Conservation (phyloP, 1,140 invertebrate species). For the Lepidostoma basale region DNA sequence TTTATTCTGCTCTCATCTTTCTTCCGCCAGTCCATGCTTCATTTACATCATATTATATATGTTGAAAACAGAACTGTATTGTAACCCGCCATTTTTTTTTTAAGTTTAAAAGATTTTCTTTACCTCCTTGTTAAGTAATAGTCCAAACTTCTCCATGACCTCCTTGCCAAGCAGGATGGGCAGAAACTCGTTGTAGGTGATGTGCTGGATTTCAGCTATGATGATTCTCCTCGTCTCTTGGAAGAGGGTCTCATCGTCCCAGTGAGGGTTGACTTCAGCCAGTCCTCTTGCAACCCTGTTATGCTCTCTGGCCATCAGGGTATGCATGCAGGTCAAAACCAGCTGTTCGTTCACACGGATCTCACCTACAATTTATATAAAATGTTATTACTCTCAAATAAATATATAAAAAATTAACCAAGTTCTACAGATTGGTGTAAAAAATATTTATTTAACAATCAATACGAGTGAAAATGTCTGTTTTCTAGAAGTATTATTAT, state of each 20-base stretch:
- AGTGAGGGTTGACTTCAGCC: slow-evolving; percentile 85
- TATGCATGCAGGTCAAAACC: slow-evolving; percentile 89
- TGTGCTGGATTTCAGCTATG: slow-evolving; percentile 90
- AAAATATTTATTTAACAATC: no score
- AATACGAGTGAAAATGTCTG: no score
- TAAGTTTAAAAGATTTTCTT: slow-evolving; percentile 36
- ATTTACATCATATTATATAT: no score
- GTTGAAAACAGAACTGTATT: background rate
- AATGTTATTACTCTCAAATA: no score
- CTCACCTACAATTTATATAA: no score
- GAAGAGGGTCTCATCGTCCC: slow-evolving; percentile 94
- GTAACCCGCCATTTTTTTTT: background rate
- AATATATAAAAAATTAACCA: no score
- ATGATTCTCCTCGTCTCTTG: slow-evolving; percentile 90
- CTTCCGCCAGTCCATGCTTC: no score
- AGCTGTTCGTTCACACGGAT: slow-evolving; percentile 93
- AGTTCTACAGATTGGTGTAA: no score
- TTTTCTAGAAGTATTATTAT: no score
- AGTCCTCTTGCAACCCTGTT: slow-evolving; percentile 82
- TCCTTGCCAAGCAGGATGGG: slow-evolving; percentile 93
- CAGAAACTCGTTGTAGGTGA: slow-evolving; percentile 93
- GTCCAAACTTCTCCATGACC: slow-evolving; percentile 89
- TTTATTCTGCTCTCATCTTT: no score
- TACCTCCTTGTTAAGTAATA: slow-evolving; percentile 82
- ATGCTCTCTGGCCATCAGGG: slow-evolving; percentile 86